phyloP scores from a whole-genome alignment of 2,113 vertebrate species.

The Arenaria interpres region DNA sequence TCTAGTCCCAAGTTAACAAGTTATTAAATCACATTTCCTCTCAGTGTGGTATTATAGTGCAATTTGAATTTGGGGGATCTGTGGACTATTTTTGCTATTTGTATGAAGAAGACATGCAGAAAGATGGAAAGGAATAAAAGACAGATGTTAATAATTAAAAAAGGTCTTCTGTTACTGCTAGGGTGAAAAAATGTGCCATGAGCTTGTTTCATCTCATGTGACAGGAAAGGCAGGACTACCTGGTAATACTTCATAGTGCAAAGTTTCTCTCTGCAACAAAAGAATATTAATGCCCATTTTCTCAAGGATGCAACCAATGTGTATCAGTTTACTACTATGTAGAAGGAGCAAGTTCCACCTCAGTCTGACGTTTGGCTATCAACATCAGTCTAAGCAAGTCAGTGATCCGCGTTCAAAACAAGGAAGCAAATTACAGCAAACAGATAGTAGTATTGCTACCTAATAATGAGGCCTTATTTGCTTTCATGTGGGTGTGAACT shows the following conservation, averaged over 20 bases:
- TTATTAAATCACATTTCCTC: constrained; percentile 46
- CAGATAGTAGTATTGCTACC: neutral
- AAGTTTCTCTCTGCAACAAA: neutral
- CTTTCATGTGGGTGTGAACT: neutral
- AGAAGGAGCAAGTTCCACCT: neutral
- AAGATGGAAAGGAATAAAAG: neutral
- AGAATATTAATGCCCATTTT: neutral
- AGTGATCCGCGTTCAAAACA: neutral
- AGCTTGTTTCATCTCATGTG: neutral
- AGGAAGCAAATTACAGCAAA: neutral
- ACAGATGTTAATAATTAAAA: neutral
- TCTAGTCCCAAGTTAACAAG: constrained; percentile 56
- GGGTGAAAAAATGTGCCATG: neutral
- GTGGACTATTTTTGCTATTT: neutral
- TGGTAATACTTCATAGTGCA: neutral
- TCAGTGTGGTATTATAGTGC: neutral
- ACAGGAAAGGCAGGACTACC: neutral
- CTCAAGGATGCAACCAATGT: neutral
- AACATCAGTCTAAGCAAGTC: neutral
- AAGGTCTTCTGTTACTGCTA: neutral
- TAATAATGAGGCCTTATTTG: neutral
- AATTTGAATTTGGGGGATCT: neutral
- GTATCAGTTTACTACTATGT: neutral
- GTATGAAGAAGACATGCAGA: neutral
- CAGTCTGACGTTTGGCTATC: neutral